phyloP scores from a whole-genome alignment of 2,888 invertebrate species.

The Ashinkailepas kermadecensis region DNA sequence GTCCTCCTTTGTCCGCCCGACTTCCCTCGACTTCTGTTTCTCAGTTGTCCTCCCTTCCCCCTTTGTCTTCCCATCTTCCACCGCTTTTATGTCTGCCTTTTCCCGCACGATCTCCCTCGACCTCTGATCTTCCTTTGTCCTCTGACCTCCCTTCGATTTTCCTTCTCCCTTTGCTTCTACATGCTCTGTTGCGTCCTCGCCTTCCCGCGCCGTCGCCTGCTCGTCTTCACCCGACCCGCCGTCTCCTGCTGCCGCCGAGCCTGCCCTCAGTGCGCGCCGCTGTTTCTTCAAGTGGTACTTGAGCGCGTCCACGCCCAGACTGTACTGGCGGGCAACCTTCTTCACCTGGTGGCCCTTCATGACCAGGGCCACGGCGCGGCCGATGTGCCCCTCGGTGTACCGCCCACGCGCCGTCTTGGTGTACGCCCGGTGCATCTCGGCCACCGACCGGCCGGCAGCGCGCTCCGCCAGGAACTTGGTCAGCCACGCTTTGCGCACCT shows the following conservation, averaged over 20 bases:
- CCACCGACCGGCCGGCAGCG: background rate
- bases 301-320: background rate
- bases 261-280: background rate
- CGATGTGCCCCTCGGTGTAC: background rate
- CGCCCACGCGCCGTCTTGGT: background rate
- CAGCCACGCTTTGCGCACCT: background rate
- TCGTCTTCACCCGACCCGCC: background rate
- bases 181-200: no score
- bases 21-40: no score
- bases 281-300: constrained; percentile 3
- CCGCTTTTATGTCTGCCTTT: no score
- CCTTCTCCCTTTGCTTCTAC: no score
- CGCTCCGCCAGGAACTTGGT: background rate
- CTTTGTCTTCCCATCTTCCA: no score
- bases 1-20: no score
- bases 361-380: background rate
- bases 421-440: background rate
- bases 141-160: no score
- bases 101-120: no score
- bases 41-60: no score
- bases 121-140: no score
- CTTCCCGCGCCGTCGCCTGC: no score
- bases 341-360: background rate
- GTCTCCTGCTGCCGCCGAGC: background rate
- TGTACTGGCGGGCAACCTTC: background rate